These are phyloP conservation scores for Diploptera punctata DNA, from an alignment of 2,888 invertebrate species.

Conservation along the genomic window DNA sequence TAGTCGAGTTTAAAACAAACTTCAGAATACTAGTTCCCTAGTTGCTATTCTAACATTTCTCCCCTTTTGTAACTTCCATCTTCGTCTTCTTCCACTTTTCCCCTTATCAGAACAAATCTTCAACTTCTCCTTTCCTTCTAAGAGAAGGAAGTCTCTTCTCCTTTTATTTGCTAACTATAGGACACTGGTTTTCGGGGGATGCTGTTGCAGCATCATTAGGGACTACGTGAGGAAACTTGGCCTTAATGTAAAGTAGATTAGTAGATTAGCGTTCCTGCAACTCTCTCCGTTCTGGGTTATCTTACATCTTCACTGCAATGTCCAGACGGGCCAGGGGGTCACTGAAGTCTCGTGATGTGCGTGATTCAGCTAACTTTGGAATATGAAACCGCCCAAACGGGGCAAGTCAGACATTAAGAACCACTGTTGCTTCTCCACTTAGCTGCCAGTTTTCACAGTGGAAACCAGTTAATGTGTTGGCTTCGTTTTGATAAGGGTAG, in stretches of 20 bases:
- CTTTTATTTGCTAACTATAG: background rate
- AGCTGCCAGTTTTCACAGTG: background rate
- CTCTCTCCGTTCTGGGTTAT: background rate
- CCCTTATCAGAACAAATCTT: background rate
- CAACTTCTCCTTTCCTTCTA: background rate
- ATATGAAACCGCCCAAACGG: background rate
- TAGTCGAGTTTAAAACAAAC: background rate
- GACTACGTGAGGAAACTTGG: conserved; percentile 21
- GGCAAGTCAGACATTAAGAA: background rate
- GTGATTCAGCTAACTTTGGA: background rate
- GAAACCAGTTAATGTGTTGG: no score
- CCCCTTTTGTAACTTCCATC: conserved; percentile 11
- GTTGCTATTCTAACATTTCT: background rate
- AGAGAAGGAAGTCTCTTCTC: conserved; percentile 11
- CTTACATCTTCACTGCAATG: conserved; percentile 10
- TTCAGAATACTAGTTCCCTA: background rate
- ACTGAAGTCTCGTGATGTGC: background rate
- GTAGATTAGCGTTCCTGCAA: background rate
- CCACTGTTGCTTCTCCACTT: background rate
- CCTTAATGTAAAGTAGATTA: conserved; percentile 22
- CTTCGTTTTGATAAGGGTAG: no score
- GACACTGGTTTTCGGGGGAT: conserved; percentile 9
- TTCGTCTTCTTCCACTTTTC: background rate
- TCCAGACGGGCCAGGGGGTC: background rate
- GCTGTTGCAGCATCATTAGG: conserved; percentile 20